Evolutionary conservation across 2,797 vertebrate genomes (phyloP).

Genomic region (Argentina silus): DNA sequence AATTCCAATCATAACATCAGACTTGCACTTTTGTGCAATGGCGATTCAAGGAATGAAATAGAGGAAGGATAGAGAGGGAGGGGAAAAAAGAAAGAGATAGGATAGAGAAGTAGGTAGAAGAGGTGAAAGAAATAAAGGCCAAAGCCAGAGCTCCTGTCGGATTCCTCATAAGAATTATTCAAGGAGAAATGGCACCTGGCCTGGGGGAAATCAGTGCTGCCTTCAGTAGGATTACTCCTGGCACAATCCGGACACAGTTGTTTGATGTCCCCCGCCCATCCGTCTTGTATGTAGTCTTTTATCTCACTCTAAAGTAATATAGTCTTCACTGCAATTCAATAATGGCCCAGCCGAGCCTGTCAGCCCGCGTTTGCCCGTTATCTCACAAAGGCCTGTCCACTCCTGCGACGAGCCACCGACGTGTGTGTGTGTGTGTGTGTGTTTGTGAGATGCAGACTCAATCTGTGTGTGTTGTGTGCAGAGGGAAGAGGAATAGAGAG

Average conservation of each 20-base stretch:
- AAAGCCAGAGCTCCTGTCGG: slow-evolving; percentile 69
- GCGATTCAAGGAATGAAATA: slow-evolving; percentile 50
- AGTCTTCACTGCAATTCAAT: slow-evolving; percentile 98
- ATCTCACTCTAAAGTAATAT: slow-evolving; percentile 98
- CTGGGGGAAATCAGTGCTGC: slow-evolving; percentile 91
- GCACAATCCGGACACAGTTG: slow-evolving; percentile 92
- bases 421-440: slow-evolving; percentile 26
- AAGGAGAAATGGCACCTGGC: slow-evolving; percentile 89
- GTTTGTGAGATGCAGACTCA: slow-evolving; percentile 58
- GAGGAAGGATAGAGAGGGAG: slow-evolving; percentile 42
- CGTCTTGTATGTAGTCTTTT: slow-evolving; percentile 96
- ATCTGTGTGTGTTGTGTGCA: slow-evolving; percentile 67
- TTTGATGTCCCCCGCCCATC: slow-evolving; percentile 98
- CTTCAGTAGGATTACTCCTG: slow-evolving; percentile 95
- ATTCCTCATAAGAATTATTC: slow-evolving; percentile 90
- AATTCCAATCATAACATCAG: slow-evolving; percentile 75
- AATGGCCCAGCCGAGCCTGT: slow-evolving; percentile 94
- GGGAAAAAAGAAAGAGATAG: slow-evolving; percentile 8
- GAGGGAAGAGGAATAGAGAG: slow-evolving; percentile 57
- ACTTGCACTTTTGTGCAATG: slow-evolving; percentile 54
- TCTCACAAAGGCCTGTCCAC: slow-evolving; percentile 93
- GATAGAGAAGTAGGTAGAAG: slow-evolving; percentile 20
- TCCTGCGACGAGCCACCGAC: slow-evolving; percentile 87
- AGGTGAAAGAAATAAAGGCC: slow-evolving; percentile 51
- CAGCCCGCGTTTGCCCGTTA: slow-evolving; percentile 96